A percentile compares a stretch with the other conserved stretches of the same genome.
phyloP scores from a whole-genome alignment of 2,113 vertebrate genomes.

The Crocuta crocuta region DNA sequence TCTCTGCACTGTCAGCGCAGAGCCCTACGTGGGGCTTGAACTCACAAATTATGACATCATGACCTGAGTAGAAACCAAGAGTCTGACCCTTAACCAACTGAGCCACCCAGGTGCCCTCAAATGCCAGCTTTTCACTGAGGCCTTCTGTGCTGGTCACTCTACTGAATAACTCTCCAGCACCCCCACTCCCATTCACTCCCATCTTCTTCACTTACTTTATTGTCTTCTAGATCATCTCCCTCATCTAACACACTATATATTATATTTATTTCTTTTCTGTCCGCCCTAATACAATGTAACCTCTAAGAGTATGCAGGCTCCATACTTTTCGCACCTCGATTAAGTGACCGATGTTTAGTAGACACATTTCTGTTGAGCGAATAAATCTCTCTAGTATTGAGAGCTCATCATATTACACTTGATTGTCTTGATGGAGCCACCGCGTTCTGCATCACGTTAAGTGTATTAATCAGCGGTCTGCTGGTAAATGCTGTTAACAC shows the following conservation, averaged over 20 bases:
- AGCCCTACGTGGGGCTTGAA: no score
- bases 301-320: background rate
- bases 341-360: background rate
- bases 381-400: background rate
- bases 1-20: no score
- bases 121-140: background rate
- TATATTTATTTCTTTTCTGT: background rate
- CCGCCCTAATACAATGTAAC: background rate
- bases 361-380: background rate
- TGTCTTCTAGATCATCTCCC: background rate
- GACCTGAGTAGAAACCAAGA: no score
- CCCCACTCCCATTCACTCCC: no score
- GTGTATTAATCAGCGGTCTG: background rate
- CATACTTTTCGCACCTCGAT: background rate
- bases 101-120: background rate
- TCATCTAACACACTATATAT: background rate
- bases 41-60: no score
- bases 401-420: background rate
- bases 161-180: background rate
- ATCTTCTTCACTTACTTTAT: background rate
- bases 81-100: no score
- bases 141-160: background rate
- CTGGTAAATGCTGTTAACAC: background rate
- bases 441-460: background rate
- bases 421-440: background rate